A percentile compares a stretch with the other conserved stretches of the same genome.
These are phyloP conservation scores for Neosalanx taihuensis DNA, from an alignment of 2,797 vertebrate species.

Conservation along the genomic window DNA sequence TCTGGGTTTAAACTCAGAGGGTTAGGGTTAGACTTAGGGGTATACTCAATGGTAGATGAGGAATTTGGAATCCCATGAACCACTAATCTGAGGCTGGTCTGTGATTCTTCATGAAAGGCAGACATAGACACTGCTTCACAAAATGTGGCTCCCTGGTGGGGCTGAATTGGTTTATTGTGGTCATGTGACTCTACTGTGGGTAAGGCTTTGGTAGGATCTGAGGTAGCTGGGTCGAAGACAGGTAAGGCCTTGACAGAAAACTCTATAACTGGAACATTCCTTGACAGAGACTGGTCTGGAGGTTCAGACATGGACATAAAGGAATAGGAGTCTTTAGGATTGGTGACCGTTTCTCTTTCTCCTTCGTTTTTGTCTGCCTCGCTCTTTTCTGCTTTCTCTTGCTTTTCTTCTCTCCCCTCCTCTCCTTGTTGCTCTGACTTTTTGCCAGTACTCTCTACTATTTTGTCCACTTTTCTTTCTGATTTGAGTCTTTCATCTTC, in stretches of 20 bases:
- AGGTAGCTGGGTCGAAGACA: constrained; percentile 66
- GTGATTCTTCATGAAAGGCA: constrained; percentile 30
- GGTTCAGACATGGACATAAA: constrained; percentile 31
- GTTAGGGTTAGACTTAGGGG: constrained; percentile 45
- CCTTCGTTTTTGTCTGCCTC: constrained; percentile 25
- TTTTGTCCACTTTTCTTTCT: constrained; percentile 1
- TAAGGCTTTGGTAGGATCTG: constrained; percentile 61
- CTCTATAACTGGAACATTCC: constrained; percentile 30
- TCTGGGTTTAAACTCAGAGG: constrained; percentile 34
- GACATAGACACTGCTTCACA: constrained; percentile 24
- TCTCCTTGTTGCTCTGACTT: background rate
- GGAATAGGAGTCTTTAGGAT: constrained; percentile 23
- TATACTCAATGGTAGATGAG: constrained; percentile 40
- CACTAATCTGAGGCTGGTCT: constrained; percentile 32
- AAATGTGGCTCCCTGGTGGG: constrained; percentile 57
- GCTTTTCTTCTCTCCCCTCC: background rate
- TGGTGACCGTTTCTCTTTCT: constrained; percentile 30
- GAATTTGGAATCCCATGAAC: constrained; percentile 47
- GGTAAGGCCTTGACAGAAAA: constrained; percentile 40
- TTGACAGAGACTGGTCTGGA: constrained; percentile 35
- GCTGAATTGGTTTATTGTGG: constrained; percentile 43
- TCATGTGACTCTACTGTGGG: constrained; percentile 42
- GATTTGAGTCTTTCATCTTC: constrained; percentile 11
- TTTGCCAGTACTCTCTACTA: background rate
- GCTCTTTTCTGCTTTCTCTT: constrained; percentile 20